Conservation (phyloP, 2,888 invertebrate species). For the Beris chalybata region DNA sequence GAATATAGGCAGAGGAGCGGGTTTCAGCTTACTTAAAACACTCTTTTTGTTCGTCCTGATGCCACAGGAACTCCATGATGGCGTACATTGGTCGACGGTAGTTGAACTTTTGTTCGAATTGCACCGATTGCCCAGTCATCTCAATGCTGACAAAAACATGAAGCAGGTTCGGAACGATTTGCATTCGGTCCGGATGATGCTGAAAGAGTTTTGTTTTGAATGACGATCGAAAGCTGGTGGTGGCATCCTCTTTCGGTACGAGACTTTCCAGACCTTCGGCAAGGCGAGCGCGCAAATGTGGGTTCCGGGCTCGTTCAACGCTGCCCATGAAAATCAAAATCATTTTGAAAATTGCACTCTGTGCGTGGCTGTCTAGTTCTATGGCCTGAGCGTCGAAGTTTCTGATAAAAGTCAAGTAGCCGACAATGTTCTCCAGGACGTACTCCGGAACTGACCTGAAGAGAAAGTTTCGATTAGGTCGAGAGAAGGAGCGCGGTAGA, state of each 20-base stretch:
- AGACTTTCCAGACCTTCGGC: conserved; percentile 89
- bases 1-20: conserved; percentile 2
- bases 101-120: conserved; percentile 96
- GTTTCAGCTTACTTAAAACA: conserved; percentile 74
- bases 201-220: conserved; percentile 75
- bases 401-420: conserved; percentile 75
- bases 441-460: conserved; percentile 85
- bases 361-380: conserved; percentile 66
- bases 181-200: conserved; percentile 70
- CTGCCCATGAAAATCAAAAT: conserved; percentile 89
- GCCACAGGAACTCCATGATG: conserved; percentile 91
- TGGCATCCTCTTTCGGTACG: conserved; percentile 70
- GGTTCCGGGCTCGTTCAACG: conserved; percentile 78
- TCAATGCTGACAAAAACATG: conserved; percentile 97
- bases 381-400: conserved; percentile 65
- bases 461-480: conserved; percentile 31
- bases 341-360: conserved; percentile 73
- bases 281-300: conserved; percentile 86
- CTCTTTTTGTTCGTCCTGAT: conserved; percentile 69
- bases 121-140: conserved; percentile 94
- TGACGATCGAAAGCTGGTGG: conserved; percentile 52
- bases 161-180: conserved; percentile 79
- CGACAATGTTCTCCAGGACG: conserved; percentile 83
- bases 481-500: conserved; percentile 17
- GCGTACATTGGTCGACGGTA: conserved; percentile 94